Percentiles rank a stretch among this genome's conserved stretches.
Conservation (phyloP, 2,113 vertebrate genomes). For the Jaculus jaculus region DNA sequence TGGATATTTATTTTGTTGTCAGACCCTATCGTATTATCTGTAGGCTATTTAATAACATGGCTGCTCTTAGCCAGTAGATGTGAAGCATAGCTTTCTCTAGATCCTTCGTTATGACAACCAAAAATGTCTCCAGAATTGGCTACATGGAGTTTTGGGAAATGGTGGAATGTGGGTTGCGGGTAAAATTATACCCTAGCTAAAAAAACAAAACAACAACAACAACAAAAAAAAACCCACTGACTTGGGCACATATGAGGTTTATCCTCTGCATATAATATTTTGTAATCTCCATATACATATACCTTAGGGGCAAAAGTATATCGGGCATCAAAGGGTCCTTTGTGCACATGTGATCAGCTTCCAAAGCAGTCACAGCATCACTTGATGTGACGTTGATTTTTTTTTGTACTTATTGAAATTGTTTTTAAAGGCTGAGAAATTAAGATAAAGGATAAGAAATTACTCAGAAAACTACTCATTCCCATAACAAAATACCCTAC, state of each 20-base stretch:
- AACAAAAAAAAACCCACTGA: too few relatives aligned
- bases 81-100: too few relatives aligned
- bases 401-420: background rate
- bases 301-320: background rate
- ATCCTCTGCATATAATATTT: background rate
- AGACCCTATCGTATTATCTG: background rate
- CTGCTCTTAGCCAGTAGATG: too few relatives aligned
- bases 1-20: background rate
- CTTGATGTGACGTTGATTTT: background rate
- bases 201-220: too few relatives aligned
- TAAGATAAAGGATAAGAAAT: background rate
- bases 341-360: background rate
- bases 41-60: background rate
- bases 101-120: background rate
- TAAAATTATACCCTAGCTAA: background rate
- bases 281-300: background rate
- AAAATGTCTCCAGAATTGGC: background rate
- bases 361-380: background rate
- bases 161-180: too few relatives aligned
- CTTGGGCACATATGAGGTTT: background rate
- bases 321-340: rapidly evolving
- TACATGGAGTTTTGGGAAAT: background rate
- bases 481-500: background rate
- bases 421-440: constrained; percentile 41
- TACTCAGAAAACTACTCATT: background rate